Evolutionary conservation across 2,797 vertebrate species (phyloP).

Genomic region (Paratrypauchen microcephalus): DNA sequence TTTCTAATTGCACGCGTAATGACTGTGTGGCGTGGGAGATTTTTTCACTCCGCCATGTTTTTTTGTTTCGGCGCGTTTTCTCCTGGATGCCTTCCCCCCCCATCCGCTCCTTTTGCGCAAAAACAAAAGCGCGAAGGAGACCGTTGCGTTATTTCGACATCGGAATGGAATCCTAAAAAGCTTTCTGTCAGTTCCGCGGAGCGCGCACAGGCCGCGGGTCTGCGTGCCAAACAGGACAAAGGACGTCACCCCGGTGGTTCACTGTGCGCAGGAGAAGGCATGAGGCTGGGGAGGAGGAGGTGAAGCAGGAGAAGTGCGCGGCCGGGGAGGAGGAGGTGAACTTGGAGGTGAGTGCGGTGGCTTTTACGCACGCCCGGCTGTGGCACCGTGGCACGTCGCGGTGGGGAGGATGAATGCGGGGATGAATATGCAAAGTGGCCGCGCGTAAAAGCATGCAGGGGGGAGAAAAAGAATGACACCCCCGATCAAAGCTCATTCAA

Average conservation of each 20-base stretch:
- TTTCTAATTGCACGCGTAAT: slow-evolving; percentile 81
- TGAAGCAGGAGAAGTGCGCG: no score
- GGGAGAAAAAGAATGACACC: background rate
- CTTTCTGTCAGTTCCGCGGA: slow-evolving; percentile 18
- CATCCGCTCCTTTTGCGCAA: slow-evolving; percentile 9
- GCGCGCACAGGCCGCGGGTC: slow-evolving; percentile 26
- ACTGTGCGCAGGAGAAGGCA: background rate
- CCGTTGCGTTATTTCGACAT: slow-evolving; percentile 14
- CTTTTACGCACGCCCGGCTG: background rate
- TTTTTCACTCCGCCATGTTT: slow-evolving; percentile 74
- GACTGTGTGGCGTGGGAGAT: slow-evolving; percentile 75
- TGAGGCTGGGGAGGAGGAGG: no score
- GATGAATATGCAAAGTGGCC: slow-evolving; percentile 1
- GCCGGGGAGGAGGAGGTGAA: no score
- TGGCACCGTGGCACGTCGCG: slow-evolving; percentile 1
- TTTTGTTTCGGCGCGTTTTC: slow-evolving; percentile 48
- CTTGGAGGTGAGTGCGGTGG: slow-evolving; percentile 8
- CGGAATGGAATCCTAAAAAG: slow-evolving; percentile 31
- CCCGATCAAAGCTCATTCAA: background rate
- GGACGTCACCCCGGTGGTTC: background rate
- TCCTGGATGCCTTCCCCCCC: slow-evolving; percentile 44
- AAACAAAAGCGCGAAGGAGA: slow-evolving; percentile 37
- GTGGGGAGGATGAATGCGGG: background rate
- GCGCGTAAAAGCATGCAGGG: slow-evolving; percentile 2
- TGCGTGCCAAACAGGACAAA: slow-evolving; percentile 7